phyloP scores from a whole-genome alignment of 2,113 vertebrate genomes.

The Entosphenus tridentatus region DNA sequence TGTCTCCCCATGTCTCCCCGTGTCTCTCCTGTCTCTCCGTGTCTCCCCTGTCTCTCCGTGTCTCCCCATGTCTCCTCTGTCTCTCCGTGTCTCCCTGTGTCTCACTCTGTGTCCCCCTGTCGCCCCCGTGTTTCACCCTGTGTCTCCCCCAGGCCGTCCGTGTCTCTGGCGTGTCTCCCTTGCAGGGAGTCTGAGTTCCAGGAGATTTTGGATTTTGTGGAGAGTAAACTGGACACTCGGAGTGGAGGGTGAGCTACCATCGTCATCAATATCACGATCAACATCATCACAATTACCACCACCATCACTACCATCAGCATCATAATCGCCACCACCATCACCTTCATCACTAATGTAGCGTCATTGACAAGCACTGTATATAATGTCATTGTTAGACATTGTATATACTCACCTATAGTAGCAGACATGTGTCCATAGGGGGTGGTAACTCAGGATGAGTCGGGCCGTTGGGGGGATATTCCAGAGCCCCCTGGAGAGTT shows the following conservation, averaged over 20 bases:
- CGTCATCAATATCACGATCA: not conserved
- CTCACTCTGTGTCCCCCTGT: too few relatives aligned
- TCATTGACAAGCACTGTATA: not conserved
- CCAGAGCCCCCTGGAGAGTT: too few relatives aligned
- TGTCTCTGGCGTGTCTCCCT: slow-evolving; percentile 71
- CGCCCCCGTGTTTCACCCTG: not conserved
- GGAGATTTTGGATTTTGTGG: slow-evolving; percentile 79
- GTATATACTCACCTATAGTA: not conserved
- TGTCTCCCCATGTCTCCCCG: too few relatives aligned
- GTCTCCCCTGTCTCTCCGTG: too few relatives aligned
- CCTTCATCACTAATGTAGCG: not conserved
- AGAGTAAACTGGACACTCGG: slow-evolving; percentile 63
- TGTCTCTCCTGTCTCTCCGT: too few relatives aligned
- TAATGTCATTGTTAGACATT: not conserved
- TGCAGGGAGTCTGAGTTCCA: slow-evolving; percentile 90
- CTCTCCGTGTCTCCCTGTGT: too few relatives aligned
- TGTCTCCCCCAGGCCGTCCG: slow-evolving; percentile 38
- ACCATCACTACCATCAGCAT: not conserved
- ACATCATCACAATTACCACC: not conserved
- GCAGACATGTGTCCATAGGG: not conserved
- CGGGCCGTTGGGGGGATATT: too few relatives aligned
- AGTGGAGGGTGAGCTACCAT: slow-evolving; percentile 58
- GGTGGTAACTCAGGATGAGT: too few relatives aligned
- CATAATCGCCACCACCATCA: not conserved
- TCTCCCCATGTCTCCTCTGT: too few relatives aligned